Evolutionary conservation across 2,797 vertebrate genomes (phyloP).

Genomic region (Leptatherina wallacei): DNA sequence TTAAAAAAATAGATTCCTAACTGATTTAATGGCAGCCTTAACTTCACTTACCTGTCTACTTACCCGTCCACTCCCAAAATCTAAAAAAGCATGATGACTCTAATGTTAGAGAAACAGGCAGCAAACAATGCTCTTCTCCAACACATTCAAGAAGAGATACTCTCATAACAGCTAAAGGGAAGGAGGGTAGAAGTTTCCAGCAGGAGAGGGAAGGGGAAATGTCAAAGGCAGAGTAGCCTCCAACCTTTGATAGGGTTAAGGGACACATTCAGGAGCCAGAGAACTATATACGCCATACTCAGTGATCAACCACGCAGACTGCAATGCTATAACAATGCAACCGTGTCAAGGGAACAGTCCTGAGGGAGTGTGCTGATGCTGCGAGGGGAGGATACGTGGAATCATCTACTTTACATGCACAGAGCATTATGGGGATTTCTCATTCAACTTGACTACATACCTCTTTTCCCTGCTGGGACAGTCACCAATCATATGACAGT

Average conservation of each 20-base stretch:
- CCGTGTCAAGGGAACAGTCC: conserved; percentile 50
- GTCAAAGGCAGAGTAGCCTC: conserved; percentile 58
- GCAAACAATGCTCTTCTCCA: conserved; percentile 77
- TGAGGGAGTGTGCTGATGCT: conserved; percentile 70
- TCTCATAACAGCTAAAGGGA: conserved; percentile 35
- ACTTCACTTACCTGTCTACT: conserved; percentile 79
- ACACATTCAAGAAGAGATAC: conserved; percentile 67
- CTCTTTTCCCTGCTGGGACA: conserved; percentile 99
- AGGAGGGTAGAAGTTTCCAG: conserved; percentile 35
- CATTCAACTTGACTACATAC: conserved; percentile 93
- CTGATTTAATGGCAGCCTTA: conserved; percentile 37
- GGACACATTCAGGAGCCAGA: conserved; percentile 58
- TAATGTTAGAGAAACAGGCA: conserved; percentile 68
- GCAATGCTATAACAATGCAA: conserved; percentile 84
- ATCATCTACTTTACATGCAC: conserved; percentile 92
- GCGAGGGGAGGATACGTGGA: conserved; percentile 59
- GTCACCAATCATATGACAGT: conserved; percentile 96
- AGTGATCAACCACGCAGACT: conserved; percentile 81
- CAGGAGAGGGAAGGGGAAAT: conserved; percentile 43
- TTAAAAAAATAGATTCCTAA: conserved; percentile 8
- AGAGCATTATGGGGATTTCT: conserved; percentile 85
- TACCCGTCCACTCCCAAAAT: conserved; percentile 67
- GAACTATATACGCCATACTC: conserved; percentile 79
- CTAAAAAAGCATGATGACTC: conserved; percentile 53
- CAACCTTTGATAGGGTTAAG: conserved; percentile 57